Evolutionary conservation across 2,888 invertebrate species (phyloP), one percentile per base, ranked within the genome.

Genomic region (Conops quadrifasciatus): DNA sequence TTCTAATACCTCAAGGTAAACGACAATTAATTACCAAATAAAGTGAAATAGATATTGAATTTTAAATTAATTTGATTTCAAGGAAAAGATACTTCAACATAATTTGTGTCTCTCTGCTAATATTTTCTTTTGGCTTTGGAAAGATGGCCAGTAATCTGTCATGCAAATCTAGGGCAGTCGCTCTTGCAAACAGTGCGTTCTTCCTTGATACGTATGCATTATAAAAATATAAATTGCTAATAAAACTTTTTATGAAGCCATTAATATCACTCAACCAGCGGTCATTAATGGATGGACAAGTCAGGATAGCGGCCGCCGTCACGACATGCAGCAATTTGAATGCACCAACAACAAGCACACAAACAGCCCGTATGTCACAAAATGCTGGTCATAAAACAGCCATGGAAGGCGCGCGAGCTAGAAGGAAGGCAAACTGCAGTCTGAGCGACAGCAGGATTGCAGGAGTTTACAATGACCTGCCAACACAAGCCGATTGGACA

Each of bases 211-310:
- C 16, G 16, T 15, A 15, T 26, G 36, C 45, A 66, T 58, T 66
- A 72, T 66, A 70, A 72, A 60, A 67, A 70, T 67, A 63, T 69
- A 79, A 80, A 80, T 80, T 75, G 79, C 76, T 79, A 79, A 79
- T 77, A 77, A 80, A 80, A 80, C 79, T 78, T 80, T 81, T 80
- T 81, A 81, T 80, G 79, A 81, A 80, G 81, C 80, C 77, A 80
- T 80, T 80, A 80, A 80, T 80, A 81, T 81, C 80, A 81, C 81
- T 81, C 81, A 79, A 59, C 63, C 63, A 53, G 49, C 59, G 26
- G 59, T 21, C 53, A 72, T 66, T 30, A 64, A 70, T 66, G 66
- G 71, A 53, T 47, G 67, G 60, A 49, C 71, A 67, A 51, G 60
- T 30, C 43, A 13, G 26, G 58, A 15, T 3, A 49, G 19, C 24